Percentiles rank a stretch among this genome's conserved stretches.
phyloP scores from a whole-genome alignment of 2,888 invertebrate species.

The Zaprionus obscuricornis region DNA sequence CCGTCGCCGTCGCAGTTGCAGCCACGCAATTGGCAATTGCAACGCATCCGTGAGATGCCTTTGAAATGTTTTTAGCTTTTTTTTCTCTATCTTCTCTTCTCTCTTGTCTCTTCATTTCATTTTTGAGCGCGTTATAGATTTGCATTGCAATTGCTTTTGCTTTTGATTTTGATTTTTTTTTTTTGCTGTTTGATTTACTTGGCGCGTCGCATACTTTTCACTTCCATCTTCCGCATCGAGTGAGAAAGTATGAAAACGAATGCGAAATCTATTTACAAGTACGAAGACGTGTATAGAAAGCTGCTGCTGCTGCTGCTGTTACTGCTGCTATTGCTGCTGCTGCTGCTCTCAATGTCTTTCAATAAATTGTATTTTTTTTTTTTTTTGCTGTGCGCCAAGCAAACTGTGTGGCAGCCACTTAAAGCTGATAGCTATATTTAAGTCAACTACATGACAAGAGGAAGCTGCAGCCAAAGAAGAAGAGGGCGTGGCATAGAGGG shows the following conservation, averaged over 20 bases:
- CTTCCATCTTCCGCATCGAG: constrained; percentile 57
- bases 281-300: too few relatives aligned
- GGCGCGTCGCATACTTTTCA: constrained; percentile 46
- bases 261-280: background rate
- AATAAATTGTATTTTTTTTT: too few relatives aligned
- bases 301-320: too few relatives aligned
- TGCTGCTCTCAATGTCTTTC: constrained; percentile 67
- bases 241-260: constrained; percentile 35
- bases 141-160: constrained; percentile 24
- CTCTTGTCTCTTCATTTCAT: too few relatives aligned
- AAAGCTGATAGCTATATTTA: constrained; percentile 76
- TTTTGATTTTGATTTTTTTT: constrained; percentile 26
- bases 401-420: constrained; percentile 64
- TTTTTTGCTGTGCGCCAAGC: constrained; percentile 43
- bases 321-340: too few relatives aligned
- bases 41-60: constrained; percentile 75
- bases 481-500: background rate
- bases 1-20: too few relatives aligned
- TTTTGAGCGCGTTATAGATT: constrained; percentile 25
- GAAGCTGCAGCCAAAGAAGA: background rate
- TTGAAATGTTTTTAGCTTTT: constrained; percentile 62
- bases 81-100: too few relatives aligned
- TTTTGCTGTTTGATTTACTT: constrained; percentile 28
- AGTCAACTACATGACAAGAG: constrained; percentile 42
- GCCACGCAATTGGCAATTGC: constrained; percentile 66